Evolutionary conservation across 1,140 invertebrate genomes (phyloP).

Genomic region (Sinonovacula constricta): DNA sequence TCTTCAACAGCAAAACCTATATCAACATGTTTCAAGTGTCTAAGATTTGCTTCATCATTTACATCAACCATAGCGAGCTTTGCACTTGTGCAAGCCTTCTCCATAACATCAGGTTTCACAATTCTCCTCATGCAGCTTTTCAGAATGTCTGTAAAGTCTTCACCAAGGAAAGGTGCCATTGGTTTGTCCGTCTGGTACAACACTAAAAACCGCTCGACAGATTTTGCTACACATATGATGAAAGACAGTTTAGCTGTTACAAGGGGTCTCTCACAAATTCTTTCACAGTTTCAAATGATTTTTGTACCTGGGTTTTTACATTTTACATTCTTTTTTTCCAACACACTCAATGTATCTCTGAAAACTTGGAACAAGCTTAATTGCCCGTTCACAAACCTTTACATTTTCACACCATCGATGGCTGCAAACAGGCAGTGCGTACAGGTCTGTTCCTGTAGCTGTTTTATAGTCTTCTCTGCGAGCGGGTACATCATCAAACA

Average conservation of each 20-base stretch:
- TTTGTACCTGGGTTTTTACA: slow-evolving; percentile 43
- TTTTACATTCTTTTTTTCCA: slow-evolving; percentile 14
- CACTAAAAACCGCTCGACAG: slow-evolving; percentile 23
- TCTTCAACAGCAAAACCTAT: slow-evolving; percentile 34
- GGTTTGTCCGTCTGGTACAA: slow-evolving; percentile 49
- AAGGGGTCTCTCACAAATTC: slow-evolving; percentile 4
- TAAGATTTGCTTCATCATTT: slow-evolving; percentile 16
- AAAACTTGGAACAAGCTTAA: background rate
- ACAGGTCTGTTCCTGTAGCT: slow-evolving; percentile 1
- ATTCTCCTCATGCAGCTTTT: slow-evolving; percentile 22
- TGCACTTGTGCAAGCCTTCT: background rate
- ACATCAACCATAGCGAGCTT: slow-evolving; percentile 24
- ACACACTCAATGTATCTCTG: slow-evolving; percentile 33
- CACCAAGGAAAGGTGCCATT: slow-evolving; percentile 40
- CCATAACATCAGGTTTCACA: slow-evolving; percentile 30
- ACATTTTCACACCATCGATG: slow-evolving; percentile 57
- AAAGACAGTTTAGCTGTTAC: slow-evolving; percentile 23
- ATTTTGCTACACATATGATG: slow-evolving; percentile 16
- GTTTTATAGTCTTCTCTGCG: slow-evolving; percentile 48
- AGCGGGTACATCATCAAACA: slow-evolving; percentile 55
- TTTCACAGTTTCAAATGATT: slow-evolving; percentile 33
- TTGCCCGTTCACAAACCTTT: slow-evolving; percentile 32
- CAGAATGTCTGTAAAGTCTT: slow-evolving; percentile 19
- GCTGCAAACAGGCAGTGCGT: slow-evolving; percentile 28
- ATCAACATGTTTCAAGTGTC: slow-evolving; percentile 23